Percentiles rank a stretch among this genome's conserved stretches.
Conservation (phyloP, 1,140 invertebrate genomes). For the Penaeus indicus region DNA sequence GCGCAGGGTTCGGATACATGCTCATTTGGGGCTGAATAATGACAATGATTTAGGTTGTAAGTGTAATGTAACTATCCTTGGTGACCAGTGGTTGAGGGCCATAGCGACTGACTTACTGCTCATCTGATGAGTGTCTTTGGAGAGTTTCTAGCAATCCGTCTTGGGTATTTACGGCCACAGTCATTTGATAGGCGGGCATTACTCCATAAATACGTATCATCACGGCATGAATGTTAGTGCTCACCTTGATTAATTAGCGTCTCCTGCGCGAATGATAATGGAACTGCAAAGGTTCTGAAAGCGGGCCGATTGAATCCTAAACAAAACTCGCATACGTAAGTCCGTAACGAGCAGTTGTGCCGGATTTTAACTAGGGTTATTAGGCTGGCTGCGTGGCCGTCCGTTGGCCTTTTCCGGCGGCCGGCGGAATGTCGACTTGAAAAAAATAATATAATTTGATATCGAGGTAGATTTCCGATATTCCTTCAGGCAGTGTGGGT, state of each 20-base stretch:
- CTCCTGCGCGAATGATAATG: constrained; percentile 51
- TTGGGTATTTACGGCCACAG: constrained; percentile 52
- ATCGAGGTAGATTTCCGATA: too few relatives aligned
- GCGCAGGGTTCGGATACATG: constrained; percentile 57
- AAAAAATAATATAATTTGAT: constrained; percentile 8
- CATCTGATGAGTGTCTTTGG: constrained; percentile 62
- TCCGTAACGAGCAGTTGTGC: neutral
- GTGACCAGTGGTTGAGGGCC: constrained; percentile 63
- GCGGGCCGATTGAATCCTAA: constrained; percentile 57
- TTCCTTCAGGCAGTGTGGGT: too few relatives aligned
- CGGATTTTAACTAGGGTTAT: constrained; percentile 11
- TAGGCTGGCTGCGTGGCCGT: neutral
- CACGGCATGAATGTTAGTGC: constrained; percentile 54
- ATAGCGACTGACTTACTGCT: constrained; percentile 53
- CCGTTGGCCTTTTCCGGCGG: neutral
- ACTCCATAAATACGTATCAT: constrained; percentile 50
- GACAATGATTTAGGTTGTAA: constrained; percentile 61
- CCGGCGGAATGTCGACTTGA: constrained; percentile 5
- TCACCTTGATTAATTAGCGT: constrained; percentile 60
- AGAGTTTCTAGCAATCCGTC: constrained; percentile 58
- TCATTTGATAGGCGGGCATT: constrained; percentile 62
- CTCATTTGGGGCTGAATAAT: constrained; percentile 62
- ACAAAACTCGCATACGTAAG: constrained; percentile 55
- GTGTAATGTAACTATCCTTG: constrained; percentile 64
- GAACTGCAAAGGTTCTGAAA: constrained; percentile 56